Conservation (phyloP, 2,888 invertebrate genomes). For the Nemoura dubitans region DNA sequence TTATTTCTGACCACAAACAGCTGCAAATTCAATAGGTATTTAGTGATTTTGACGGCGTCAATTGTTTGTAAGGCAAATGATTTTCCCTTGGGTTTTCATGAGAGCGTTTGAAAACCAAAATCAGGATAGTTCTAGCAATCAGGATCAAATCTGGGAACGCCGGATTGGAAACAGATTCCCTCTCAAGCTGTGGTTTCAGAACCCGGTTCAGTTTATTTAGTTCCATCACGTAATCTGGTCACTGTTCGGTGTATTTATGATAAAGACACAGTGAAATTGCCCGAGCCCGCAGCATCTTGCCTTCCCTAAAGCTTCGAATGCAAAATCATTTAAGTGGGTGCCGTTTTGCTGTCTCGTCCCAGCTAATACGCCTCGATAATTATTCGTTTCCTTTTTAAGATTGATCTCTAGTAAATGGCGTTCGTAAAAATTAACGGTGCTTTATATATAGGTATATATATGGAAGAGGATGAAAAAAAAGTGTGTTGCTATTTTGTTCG, state of each 20-base stretch:
- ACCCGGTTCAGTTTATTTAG: not conserved
- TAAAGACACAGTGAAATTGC: not conserved
- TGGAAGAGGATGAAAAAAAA: not conserved
- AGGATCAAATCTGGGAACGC: too few species aligned
- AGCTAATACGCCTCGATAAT: not conserved
- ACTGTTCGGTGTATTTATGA: not conserved
- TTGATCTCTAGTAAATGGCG: not conserved
- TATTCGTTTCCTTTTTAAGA: slow-evolving; percentile 17
- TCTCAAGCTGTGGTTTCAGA: too few species aligned
- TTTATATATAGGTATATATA: not conserved
- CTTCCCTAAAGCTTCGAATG: not conserved
- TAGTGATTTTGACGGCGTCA: too few species aligned
- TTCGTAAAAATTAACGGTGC: not conserved
- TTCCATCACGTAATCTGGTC: not conserved
- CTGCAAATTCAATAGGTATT: too few species aligned
- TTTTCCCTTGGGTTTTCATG: too few species aligned
- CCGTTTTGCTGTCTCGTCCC: not conserved
- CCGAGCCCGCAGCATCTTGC: not conserved
- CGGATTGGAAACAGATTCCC: too few species aligned
- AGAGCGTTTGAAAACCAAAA: too few species aligned
- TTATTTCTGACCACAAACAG: too few species aligned
- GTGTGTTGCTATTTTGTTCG: slow-evolving; percentile 13
- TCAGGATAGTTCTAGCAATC: too few species aligned
- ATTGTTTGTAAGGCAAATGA: too few species aligned
- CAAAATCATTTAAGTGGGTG: not conserved